These are phyloP conservation scores for Choristoneura rosaceana DNA, from an alignment of 2,888 invertebrate genomes.

Conservation along the genomic window DNA sequence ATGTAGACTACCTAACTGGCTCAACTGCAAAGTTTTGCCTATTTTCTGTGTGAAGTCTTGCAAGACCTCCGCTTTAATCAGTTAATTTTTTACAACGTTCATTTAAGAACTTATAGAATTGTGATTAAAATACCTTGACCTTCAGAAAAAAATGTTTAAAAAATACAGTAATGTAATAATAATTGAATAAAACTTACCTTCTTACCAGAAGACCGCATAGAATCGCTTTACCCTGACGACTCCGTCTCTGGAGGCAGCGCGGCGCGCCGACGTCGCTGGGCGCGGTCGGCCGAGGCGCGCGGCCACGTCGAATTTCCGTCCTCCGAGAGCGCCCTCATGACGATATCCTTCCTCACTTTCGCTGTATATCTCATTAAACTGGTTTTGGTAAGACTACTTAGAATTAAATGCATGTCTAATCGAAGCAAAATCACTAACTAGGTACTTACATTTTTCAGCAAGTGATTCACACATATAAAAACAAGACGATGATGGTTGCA, in stretches of 20 bases:
- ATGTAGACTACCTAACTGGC: no score
- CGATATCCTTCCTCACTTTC: conserved; percentile 93
- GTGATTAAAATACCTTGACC: no score
- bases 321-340: conserved; percentile 92
- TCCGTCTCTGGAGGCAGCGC: conserved; percentile 52
- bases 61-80: no score
- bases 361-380: conserved; percentile 94
- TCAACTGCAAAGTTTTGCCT: no score
- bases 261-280: conserved; percentile 55
- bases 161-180: no score
- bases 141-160: no score
- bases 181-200: not conserved
- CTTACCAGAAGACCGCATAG: conserved; percentile 76
- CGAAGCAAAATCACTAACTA: not conserved
- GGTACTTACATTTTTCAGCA: conserved; percentile 79
- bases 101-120: no score
- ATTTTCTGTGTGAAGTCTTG: no score
- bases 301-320: conserved; percentile 91
- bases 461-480: conserved; percentile 88
- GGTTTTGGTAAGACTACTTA: conserved; percentile 87
- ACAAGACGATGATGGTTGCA: conserved; percentile 82
- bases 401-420: not conserved
- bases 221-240: conserved; percentile 78
- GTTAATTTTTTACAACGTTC: no score
- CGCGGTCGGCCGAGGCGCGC: conserved; percentile 57